These are phyloP conservation scores for Tanypteryx hageni DNA, from an alignment of 2,888 invertebrate species.

Conservation along the genomic window DNA sequence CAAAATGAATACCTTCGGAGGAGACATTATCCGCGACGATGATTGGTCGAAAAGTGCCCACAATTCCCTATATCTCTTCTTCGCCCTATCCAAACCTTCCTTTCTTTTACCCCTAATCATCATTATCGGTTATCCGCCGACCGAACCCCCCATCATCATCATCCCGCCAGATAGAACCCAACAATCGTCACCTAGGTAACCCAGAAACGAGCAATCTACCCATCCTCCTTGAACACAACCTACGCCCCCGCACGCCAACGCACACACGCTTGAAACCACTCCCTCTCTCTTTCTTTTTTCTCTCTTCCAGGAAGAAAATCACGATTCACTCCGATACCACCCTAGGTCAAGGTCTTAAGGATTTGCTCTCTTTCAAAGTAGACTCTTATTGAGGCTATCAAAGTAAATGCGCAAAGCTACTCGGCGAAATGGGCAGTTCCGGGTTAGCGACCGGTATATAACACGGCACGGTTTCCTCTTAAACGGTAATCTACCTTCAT, in stretches of 20 bases:
- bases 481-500: background rate
- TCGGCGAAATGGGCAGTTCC: constrained; percentile 1
- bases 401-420: background rate
- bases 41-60: constrained; percentile 26
- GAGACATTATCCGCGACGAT: background rate
- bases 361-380: background rate
- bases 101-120: background rate
- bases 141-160: background rate
- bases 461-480: constrained; percentile 21
- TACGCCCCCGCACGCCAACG: background rate
- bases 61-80: background rate
- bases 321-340: background rate
- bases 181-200: constrained; percentile 8
- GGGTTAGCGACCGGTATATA: constrained; percentile 18
- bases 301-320: background rate
- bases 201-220: background rate
- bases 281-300: background rate
- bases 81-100: background rate
- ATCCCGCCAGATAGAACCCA: background rate
- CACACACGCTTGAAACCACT: background rate
- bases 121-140: background rate
- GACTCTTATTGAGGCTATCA: background rate
- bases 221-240: background rate
- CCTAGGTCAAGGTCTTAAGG: background rate
- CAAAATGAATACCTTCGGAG: background rate